Base-by-base conservation (phyloP, 2,888 invertebrate species). In the Trisateles emortualis region DNA sequence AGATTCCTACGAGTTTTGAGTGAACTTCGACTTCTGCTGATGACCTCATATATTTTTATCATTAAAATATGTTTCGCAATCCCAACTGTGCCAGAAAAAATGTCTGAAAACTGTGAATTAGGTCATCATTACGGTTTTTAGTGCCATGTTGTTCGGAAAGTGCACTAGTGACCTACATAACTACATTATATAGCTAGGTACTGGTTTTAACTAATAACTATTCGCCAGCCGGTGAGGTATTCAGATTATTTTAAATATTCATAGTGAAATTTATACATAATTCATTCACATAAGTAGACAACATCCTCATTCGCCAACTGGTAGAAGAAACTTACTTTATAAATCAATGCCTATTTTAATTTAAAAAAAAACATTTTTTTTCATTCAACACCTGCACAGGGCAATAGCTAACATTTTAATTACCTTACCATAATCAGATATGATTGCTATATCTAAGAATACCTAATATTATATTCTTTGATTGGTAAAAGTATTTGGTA, bases 1-100 rank as follows among this genome's bases (percentile, higher is more conserved):
- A 50, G 45, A 59, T 63, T 63, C 70, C 44, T 59, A 53, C 9
- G 14, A 58, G 40, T 48, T 55, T 62, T 66, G 48, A 48, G 52
- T 68, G 67, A 63, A 62, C 52, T 64, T 54, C 52, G 59, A n/a
- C 64, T 59, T 60, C 56, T 57, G 48, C 60, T 42, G 75, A 81
- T 86, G 87, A 87, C 71, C 83, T 86, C 87, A 83, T 64, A 62
- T 72, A 74, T 72, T 76, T 79, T 71, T 65, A 48, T 54, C 30
- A 36, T 3, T 49, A 53, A 13, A 14, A 46, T 36, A 9, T 47
- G 50, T 32, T 38, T 39, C 16, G 10, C n/a, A 2, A 11, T 0
- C 11, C 2, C 29, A 30, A n/a, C 39, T 36, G 5, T 43, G 9
- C 11, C 14, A 26, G 5, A 24, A 43, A 32, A 35, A 47, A 9